A percentile compares a stretch with the other conserved stretches of the same genome.
phyloP scores from a whole-genome alignment of 1,140 invertebrate species.

The Carposina sasakii region DNA sequence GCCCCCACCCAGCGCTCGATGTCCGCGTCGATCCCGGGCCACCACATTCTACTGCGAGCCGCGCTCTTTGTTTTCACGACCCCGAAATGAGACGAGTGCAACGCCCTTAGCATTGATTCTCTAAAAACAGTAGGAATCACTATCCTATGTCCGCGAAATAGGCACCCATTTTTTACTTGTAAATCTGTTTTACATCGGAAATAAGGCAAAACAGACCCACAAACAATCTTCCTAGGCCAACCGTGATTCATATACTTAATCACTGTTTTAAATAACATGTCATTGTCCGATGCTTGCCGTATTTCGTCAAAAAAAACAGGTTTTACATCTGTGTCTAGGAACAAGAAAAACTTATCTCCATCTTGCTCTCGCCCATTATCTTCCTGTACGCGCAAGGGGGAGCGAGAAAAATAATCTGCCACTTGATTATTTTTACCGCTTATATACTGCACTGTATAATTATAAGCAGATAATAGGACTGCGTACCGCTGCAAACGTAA shows the following conservation, averaged over 20 bases:
- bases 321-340: neutral
- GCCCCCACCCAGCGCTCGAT: conserved; percentile 1
- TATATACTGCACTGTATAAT: conserved; percentile 40
- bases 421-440: conserved; percentile 23
- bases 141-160: conserved; percentile 14
- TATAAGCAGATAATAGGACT: conserved; percentile 33
- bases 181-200: conserved; percentile 1
- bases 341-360: neutral
- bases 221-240: conserved; percentile 4
- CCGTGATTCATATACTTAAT: conserved; percentile 5
- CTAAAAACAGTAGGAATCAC: conserved; percentile 21
- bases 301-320: neutral
- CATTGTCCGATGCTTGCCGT: neutral
- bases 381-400: conserved; percentile 4
- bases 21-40: conserved; percentile 8
- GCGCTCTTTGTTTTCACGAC: conserved; percentile 27
- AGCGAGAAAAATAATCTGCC: conserved; percentile 40
- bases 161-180: neutral
- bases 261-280: conserved; percentile 1
- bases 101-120: conserved; percentile 18
- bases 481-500: conserved; percentile 38
- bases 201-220: conserved; percentile 2
- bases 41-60: conserved; percentile 18
- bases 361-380: neutral
- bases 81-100: conserved; percentile 29